Evolutionary conservation across 23 tunicate species (phyloP).

Genomic region (Trididemnum nubilum): DNA sequence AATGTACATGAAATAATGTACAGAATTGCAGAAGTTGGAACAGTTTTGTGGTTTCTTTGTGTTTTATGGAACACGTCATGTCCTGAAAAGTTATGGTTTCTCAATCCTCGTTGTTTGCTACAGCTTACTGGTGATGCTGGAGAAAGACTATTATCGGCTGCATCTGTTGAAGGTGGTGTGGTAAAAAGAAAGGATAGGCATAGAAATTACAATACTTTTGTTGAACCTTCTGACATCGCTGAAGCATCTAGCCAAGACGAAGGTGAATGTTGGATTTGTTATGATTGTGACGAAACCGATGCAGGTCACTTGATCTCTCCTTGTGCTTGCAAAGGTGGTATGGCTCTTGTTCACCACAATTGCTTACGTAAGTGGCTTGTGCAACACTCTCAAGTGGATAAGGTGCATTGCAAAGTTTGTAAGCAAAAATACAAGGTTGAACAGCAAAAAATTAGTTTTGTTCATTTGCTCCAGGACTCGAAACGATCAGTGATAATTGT

Average conservation of each 20-base stretch:
- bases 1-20: conserved; percentile 68
- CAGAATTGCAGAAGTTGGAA: conserved; percentile 89
- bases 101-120: conserved; percentile 82
- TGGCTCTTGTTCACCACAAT: conserved; percentile 90
- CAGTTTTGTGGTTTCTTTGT: conserved; percentile 96
- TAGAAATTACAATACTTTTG: conserved; percentile 31
- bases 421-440: conserved; percentile 74
- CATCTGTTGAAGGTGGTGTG: not conserved
- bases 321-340: conserved; percentile 91
- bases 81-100: conserved; percentile 89
- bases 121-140: conserved; percentile 64
- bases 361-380: conserved; percentile 86
- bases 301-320: conserved; percentile 71
- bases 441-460: conserved; percentile 28
- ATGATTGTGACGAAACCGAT: conserved; percentile 64
- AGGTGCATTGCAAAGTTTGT: conserved; percentile 79
- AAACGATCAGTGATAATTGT: conserved; percentile 43
- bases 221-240: not conserved
- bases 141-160: not conserved
- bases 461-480: conserved; percentile 30
- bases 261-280: conserved; percentile 96
- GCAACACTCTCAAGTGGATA: conserved; percentile 52
- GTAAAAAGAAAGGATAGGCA: not conserved
- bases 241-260: not conserved
- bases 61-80: conserved; percentile 86